Evolutionary conservation across 2,797 vertebrate species (phyloP), one percentile per base, ranked within the genome.

Genomic region (Poecilia velifera): DNA sequence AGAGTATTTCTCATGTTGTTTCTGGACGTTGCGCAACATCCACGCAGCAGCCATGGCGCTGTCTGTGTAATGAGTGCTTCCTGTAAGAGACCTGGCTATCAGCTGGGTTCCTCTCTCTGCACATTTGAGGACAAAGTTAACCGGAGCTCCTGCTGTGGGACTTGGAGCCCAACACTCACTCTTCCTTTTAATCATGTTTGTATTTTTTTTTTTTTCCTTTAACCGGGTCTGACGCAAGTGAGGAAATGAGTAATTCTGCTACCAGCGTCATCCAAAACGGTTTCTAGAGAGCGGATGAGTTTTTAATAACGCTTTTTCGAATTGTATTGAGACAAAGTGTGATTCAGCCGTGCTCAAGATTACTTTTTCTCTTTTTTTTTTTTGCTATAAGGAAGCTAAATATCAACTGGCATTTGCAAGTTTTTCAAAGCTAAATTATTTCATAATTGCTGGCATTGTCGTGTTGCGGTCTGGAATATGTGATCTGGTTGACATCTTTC

Each of bases 41-140:
- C 74, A 78, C 76, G 66, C 74, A 71, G 75, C 68, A 70, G 82
- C 62, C 70, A 20, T 75, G 79, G 73, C 25, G 74, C 55, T 76
- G 80, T 66, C 55, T 76, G 80, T 71, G 57, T 82, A 46, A 74
- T 76, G 39, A 78, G 76, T 79, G 75, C 79, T 93, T 90, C 87
- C 89, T 92, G 89, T 78, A 57, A 87, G 82, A 89, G 86, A 89
- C 57, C 31, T 87, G 90, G 91, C 85, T 88, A 84, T 92, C 90
- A 90, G 89, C 89, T 85, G 79, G 85, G 85, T 92, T 68, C 45
- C 76, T 87, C 79, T 83, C 71, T 76, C 74, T 78, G 84, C 87
- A 76, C 28, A 57, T 93, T 76, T 87, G 90, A 87, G 88, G 79
- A 88, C 87, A 81, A 66, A n/a, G 76, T 83, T 81, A 89, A 87